Evolutionary conservation across 2,888 invertebrate genomes (phyloP).

Genomic region (Limnephilus auricula): DNA sequence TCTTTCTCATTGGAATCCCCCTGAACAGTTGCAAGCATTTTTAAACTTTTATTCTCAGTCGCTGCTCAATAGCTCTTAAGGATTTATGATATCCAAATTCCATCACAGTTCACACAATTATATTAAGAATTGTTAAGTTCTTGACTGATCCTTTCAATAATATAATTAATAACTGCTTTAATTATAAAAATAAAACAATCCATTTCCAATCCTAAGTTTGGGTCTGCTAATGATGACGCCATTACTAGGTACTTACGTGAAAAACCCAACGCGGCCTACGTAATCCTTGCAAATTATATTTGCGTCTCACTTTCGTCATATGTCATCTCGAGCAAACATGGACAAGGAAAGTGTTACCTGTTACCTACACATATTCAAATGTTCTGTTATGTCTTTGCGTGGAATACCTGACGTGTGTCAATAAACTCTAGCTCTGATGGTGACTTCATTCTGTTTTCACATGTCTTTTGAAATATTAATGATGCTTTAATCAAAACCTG

Average conservation of each 20-base stretch:
- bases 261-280: slow-evolving; percentile 45
- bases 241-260: slow-evolving; percentile 21
- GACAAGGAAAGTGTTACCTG: slow-evolving; percentile 48
- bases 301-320: slow-evolving; percentile 50
- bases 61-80: no score
- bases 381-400: not conserved
- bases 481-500: no score
- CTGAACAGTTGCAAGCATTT: no score
- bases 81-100: no score
- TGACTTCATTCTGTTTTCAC: not conserved
- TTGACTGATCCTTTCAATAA: no score
- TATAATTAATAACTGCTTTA: no score
- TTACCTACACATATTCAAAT: not conserved
- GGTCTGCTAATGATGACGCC: slow-evolving; percentile 33
- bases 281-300: slow-evolving; percentile 37
- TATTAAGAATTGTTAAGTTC: no score
- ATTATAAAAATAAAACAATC: no score
- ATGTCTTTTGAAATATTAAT: not conserved
- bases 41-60: no score
- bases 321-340: slow-evolving; percentile 48
- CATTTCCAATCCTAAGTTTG: not conserved
- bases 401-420: not conserved
- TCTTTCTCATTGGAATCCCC: no score
- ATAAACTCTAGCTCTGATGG: slow-evolving; percentile 8
- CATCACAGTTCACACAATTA: no score